These are phyloP conservation scores for Bursaphelenchus mucronatus DNA, from an alignment of 1,140 invertebrate genomes.

Conservation along the genomic window DNA sequence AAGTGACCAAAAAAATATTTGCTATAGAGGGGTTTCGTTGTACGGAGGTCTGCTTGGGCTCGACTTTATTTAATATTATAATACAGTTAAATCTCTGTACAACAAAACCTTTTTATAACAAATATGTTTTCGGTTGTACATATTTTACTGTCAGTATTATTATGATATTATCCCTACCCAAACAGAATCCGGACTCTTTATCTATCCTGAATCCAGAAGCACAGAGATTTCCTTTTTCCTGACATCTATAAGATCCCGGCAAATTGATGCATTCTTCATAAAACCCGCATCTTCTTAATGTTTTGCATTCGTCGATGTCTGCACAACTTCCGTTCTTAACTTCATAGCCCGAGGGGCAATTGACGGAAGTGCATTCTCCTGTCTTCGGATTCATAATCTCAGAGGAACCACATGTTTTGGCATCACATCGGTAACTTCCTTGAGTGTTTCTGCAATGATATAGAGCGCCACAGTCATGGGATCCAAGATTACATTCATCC, in stretches of 20 bases:
- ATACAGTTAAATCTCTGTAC: background rate
- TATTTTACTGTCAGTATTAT: background rate
- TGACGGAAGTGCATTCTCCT: constrained; percentile 59
- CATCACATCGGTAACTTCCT: constrained; percentile 74
- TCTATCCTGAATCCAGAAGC: constrained; percentile 52
- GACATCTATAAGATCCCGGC: constrained; percentile 68
- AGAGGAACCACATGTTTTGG: constrained; percentile 64
- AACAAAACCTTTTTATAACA: background rate
- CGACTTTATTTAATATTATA: no score
- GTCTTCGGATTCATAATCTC: constrained; percentile 55
- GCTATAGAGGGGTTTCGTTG: no score
- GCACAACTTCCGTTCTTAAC: constrained; percentile 64
- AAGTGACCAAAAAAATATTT: background rate
- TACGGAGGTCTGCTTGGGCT: no score
- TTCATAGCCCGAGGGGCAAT: constrained; percentile 64
- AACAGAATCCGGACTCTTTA: constrained; percentile 53
- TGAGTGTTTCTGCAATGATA: constrained; percentile 79
- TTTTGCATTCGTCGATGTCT: constrained; percentile 84
- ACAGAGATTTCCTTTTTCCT: constrained; percentile 57
- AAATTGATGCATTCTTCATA: constrained; percentile 84
- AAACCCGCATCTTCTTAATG: constrained; percentile 66
- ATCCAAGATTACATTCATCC: constrained; percentile 79
- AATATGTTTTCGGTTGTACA: constrained; percentile 9
- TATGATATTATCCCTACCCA: constrained; percentile 36
- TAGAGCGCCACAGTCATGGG: constrained; percentile 74